Percentiles rank a stretch among this genome's conserved stretches.
These are phyloP conservation scores for Magallana gigas DNA, from an alignment of 1,140 invertebrate species.

Conservation along the genomic window DNA sequence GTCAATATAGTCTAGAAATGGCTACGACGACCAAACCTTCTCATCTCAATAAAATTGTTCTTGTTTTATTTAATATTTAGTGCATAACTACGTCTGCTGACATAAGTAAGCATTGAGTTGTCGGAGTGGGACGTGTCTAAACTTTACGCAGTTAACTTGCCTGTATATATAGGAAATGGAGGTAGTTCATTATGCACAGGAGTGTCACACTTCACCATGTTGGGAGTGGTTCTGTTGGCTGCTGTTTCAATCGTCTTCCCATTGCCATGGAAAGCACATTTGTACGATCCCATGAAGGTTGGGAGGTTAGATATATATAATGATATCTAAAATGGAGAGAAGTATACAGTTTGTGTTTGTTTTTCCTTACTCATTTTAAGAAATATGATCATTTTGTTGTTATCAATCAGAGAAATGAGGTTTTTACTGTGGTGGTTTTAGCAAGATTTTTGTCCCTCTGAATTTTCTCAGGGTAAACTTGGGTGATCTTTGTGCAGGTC, in stretches of 20 bases:
- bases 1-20: too few species aligned
- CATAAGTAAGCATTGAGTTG: neutral
- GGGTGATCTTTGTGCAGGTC: constrained; percentile 96
- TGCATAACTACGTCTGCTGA: neutral
- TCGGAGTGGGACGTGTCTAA: too few species aligned
- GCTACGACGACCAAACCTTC: too few species aligned
- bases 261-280: constrained; percentile 95
- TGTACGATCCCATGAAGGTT: constrained; percentile 86
- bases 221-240: constrained; percentile 88
- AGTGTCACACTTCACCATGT: constrained; percentile 89
- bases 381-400: too few species aligned
- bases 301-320: constrained; percentile 67
- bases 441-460: constrained; percentile 60
- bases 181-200: constrained; percentile 94
- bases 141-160: constrained; percentile 75
- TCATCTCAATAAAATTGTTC: too few species aligned
- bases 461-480: constrained; percentile 91
- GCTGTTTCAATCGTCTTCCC: constrained; percentile 86
- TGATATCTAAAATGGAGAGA: constrained; percentile 52
- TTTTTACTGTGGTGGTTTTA: constrained; percentile 65
- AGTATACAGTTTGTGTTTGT: too few species aligned
- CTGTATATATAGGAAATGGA: constrained; percentile 91
- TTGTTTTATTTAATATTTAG: too few species aligned
- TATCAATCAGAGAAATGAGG: neutral
- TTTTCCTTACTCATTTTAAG: too few species aligned